phyloP scores from a whole-genome alignment of 2,797 vertebrate species.

The Enteromius radiatus region DNA sequence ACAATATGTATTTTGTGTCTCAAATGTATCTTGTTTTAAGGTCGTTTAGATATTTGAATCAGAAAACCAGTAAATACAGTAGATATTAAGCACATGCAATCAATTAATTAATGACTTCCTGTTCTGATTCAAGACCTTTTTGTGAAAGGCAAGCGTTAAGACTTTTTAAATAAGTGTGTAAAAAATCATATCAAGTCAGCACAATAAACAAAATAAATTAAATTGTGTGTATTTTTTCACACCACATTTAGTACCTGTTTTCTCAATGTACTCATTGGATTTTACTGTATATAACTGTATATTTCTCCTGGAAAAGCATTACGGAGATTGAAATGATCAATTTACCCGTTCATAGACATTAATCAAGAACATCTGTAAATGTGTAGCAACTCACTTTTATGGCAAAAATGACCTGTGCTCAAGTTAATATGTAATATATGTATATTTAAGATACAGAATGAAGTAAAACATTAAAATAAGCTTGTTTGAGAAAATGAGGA shows the following conservation, averaged over 20 bases:
- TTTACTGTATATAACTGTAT: too few species aligned
- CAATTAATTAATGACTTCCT: too few species aligned
- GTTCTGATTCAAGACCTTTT: neutral
- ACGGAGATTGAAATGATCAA: too few species aligned
- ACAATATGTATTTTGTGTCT: neutral
- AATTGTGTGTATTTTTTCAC: neutral
- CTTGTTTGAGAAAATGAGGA: neutral
- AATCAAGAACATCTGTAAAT: neutral
- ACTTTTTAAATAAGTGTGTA: neutral
- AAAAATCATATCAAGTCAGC: neutral
- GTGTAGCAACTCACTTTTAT: neutral
- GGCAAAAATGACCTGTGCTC: neutral
- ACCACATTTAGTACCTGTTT: too few species aligned
- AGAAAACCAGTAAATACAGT: neutral
- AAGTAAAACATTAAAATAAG: neutral
- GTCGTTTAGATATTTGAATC: neutral
- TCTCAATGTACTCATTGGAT: too few species aligned
- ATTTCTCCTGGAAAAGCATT: too few species aligned
- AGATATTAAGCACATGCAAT: too few species aligned
- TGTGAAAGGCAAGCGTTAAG: neutral
- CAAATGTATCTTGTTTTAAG: neutral
- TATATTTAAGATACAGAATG: neutral
- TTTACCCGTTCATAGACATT: neutral
- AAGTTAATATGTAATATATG: too few species aligned
- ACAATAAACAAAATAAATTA: neutral